Conservation (phyloP, 2,888 invertebrate species). For the Agrochola macilenta region DNA sequence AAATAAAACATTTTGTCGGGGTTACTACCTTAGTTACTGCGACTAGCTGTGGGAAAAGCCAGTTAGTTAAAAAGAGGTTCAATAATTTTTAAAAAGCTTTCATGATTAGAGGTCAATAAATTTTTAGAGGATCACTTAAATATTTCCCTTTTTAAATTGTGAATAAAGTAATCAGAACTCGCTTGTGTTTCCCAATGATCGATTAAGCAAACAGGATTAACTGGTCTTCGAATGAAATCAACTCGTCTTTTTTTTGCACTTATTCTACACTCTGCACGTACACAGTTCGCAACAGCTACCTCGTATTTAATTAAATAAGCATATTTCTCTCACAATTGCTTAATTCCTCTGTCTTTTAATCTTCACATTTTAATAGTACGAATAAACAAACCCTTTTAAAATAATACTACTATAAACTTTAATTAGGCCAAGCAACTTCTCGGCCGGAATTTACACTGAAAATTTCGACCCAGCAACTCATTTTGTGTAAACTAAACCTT, state of each 20-base stretch:
- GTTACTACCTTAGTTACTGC: not conserved
- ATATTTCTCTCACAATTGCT: not conserved
- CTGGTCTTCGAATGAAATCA: not conserved
- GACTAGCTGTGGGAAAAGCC: not conserved
- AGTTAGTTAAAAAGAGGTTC: not conserved
- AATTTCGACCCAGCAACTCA: conserved; percentile 4
- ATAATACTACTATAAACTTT: not conserved
- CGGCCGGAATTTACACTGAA: not conserved
- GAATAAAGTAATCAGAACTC: not conserved
- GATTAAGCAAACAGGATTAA: not conserved
- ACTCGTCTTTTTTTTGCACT: not conserved
- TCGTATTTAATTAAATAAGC: not conserved
- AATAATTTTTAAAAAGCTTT: not conserved
- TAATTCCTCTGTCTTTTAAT: not conserved
- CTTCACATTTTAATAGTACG: not conserved
- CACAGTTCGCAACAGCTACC: not conserved
- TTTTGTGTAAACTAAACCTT: conserved; percentile 1
- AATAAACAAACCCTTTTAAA: conserved; percentile 3
- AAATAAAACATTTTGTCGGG: no score
- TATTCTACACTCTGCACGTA: not conserved
- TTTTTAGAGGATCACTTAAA: not conserved
- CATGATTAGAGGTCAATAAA: not conserved
- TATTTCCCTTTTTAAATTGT: no score
- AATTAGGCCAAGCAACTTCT: not conserved
- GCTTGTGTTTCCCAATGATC: not conserved